Percentiles rank a stretch among this genome's conserved stretches.
phyloP scores from a whole-genome alignment of 2,888 invertebrate genomes.

The Drosophila neonasuta region DNA sequence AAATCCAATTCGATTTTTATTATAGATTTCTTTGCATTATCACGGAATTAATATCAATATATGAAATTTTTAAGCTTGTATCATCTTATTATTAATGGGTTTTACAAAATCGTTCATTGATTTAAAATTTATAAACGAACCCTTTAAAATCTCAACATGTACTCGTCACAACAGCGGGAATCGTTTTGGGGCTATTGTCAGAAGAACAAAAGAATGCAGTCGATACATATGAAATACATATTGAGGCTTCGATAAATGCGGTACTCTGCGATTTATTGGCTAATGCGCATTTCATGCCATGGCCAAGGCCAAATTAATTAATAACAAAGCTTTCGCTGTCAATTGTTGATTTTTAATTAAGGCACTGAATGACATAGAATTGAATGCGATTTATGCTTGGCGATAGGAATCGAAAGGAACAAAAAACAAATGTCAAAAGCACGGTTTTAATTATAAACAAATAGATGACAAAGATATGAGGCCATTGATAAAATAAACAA shows the following conservation, averaged over 20 bases:
- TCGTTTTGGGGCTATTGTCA: conserved; percentile 14
- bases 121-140: neutral
- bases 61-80: too few species aligned
- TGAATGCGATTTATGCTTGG: conserved; percentile 56
- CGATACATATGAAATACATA: conserved; percentile 15
- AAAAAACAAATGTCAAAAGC: conserved; percentile 28
- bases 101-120: too few species aligned
- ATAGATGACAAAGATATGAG: conserved; percentile 51
- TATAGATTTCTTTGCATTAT: neutral
- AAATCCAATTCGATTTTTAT: conserved; percentile 28
- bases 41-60: too few species aligned
- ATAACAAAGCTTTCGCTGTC: conserved; percentile 54
- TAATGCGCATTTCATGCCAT: conserved; percentile 51
- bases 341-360: conserved; percentile 76
- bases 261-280: conserved; percentile 63
- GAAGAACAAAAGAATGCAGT: conserved; percentile 36
- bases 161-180: conserved; percentile 37
- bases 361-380: conserved; percentile 59
- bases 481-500: conserved; percentile 69
- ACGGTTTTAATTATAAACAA: conserved; percentile 75
- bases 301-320: conserved; percentile 74
- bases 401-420: conserved; percentile 37
- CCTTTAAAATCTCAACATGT: neutral
- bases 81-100: too few species aligned
- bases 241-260: conserved; percentile 2